Conservation (phyloP, 1,140 invertebrate genomes). For the Drosophila baimaii region DNA sequence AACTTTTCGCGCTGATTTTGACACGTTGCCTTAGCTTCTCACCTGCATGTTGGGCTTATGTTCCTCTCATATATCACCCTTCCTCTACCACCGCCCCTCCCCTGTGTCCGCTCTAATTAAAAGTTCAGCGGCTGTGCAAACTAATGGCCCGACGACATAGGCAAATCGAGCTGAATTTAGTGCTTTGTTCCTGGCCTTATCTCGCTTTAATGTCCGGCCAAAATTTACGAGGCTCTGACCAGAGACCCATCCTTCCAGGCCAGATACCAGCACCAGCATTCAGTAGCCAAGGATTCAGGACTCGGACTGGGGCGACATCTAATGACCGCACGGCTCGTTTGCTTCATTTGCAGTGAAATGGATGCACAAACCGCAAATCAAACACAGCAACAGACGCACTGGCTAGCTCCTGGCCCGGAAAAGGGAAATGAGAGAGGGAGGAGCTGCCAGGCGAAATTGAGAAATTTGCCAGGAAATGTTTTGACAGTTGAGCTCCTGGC, state of each 20-base stretch:
- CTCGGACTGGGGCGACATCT: constrained; percentile 47
- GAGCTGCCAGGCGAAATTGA: constrained; percentile 22
- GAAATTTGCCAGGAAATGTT: constrained; percentile 32
- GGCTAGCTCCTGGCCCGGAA: constrained; percentile 6
- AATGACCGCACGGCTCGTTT: constrained; percentile 80
- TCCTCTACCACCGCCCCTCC: not conserved
- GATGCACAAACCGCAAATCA: constrained; percentile 80
- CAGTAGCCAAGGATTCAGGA: constrained; percentile 45
- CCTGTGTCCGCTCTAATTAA: constrained; percentile 59
- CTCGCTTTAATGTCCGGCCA: constrained; percentile 54
- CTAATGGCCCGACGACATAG: constrained; percentile 48
- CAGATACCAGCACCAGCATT: constrained; percentile 19
- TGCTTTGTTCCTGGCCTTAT: not conserved
- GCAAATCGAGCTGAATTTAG: constrained; percentile 52
- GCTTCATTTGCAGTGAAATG: constrained; percentile 80
- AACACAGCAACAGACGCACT: constrained; percentile 57
- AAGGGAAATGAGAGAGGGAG: not conserved
- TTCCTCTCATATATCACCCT: not conserved
- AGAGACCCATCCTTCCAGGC: constrained; percentile 8
- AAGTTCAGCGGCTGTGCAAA: constrained; percentile 53
- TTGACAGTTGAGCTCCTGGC: constrained; percentile 32
- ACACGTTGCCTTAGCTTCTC: constrained; percentile 51
- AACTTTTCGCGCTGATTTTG: constrained; percentile 65
- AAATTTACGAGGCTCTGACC: constrained; percentile 14
- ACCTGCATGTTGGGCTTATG: constrained; percentile 12